phyloP scores from a whole-genome alignment of 2,797 vertebrate genomes.

The Monodelphis domestica region DNA sequence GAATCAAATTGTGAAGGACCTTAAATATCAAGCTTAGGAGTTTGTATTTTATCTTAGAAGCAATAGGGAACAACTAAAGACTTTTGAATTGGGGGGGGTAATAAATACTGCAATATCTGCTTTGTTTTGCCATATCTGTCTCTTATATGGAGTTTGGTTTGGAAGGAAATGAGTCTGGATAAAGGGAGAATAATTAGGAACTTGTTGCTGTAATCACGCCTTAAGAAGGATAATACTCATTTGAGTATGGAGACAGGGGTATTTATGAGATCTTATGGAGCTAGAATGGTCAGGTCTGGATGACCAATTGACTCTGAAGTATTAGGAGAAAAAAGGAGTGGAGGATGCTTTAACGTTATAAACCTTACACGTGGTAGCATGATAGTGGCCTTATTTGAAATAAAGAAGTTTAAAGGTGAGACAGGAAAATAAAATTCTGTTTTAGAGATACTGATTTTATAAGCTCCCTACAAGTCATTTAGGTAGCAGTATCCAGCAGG shows the following conservation, averaged over 20 bases:
- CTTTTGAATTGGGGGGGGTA: background rate
- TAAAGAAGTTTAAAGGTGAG: background rate
- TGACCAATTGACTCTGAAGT: background rate
- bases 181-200: background rate
- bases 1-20: background rate
- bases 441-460: background rate
- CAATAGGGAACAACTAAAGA: background rate
- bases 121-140: background rate
- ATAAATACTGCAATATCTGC: background rate
- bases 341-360: background rate
- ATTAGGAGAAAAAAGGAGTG: background rate
- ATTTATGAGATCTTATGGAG: background rate
- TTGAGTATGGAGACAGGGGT: background rate
- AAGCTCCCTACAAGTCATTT: background rate
- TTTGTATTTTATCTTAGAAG: background rate
- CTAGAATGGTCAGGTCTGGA: background rate
- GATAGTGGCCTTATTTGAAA: background rate
- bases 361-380: background rate
- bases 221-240: background rate
- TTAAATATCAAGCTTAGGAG: background rate
- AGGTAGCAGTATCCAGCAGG: background rate
- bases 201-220: background rate
- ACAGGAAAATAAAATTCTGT: background rate
- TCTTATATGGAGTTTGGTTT: background rate
- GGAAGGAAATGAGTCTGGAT: background rate